These are phyloP conservation scores for Allolobophora icterica DNA, from an alignment of 2,888 invertebrate species.

Conservation along the genomic window DNA sequence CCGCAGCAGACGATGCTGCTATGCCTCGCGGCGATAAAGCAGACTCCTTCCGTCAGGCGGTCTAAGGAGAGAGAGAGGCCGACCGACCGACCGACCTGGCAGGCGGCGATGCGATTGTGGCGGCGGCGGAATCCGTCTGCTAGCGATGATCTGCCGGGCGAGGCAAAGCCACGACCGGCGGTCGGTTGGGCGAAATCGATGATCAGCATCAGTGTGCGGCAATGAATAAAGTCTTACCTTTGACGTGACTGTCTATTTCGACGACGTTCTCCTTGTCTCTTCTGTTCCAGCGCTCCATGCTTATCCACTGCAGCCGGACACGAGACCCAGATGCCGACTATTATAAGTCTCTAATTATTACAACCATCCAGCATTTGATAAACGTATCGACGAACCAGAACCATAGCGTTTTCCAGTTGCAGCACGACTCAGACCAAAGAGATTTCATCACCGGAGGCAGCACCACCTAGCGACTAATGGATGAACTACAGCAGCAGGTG, in stretches of 20 bases:
- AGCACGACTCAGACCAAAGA: conserved; percentile 1
- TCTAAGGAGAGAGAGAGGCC: not conserved
- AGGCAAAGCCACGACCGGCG: not conserved
- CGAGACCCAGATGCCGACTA: not conserved
- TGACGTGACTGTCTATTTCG: conserved; percentile 11
- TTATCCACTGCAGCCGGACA: not conserved
- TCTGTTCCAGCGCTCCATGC: conserved; percentile 8
- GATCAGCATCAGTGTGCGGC: not conserved
- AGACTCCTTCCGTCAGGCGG: not conserved
- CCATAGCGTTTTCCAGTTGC: not conserved
- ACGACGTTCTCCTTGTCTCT: conserved; percentile 6
- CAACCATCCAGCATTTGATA: not conserved
- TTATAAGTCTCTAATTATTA: not conserved
- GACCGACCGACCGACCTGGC: not conserved
- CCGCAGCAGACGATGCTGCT: not conserved
- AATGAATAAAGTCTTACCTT: not conserved
- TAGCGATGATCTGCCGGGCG: not conserved
- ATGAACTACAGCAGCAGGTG: no score
- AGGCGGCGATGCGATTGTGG: not conserved
- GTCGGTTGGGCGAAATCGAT: not conserved
- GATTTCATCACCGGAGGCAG: not conserved
- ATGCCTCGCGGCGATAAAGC: not conserved
- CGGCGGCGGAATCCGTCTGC: not conserved
- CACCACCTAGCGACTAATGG: not conserved
- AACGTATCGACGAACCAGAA: not conserved